Evolutionary conservation across 2,888 invertebrate species (phyloP).

Genomic region (Idaea straminata): DNA sequence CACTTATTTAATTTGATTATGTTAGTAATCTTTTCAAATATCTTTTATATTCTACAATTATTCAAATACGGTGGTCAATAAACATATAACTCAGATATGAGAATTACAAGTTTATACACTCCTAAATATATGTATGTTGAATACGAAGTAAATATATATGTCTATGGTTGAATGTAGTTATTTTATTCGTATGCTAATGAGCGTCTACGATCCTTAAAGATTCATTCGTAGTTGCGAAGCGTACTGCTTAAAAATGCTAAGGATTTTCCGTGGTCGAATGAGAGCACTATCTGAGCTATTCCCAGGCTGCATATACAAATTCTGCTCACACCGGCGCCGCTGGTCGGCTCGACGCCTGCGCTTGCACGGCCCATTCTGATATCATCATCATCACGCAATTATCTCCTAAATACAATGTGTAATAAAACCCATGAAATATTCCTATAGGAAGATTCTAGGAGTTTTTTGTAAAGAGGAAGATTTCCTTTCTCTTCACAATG

Average conservation of each 20-base stretch:
- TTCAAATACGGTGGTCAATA: slow-evolving; percentile 25
- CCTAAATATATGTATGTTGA: slow-evolving; percentile 20
- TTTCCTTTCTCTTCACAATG: no score
- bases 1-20: background rate
- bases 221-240: slow-evolving; percentile 70
- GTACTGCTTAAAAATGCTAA: slow-evolving; percentile 69
- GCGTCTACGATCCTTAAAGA: slow-evolving; percentile 50
- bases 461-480: no score
- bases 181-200: slow-evolving; percentile 61
- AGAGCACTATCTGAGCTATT: slow-evolving; percentile 70
- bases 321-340: slow-evolving; percentile 67
- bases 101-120: slow-evolving; percentile 7
- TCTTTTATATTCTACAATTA: slow-evolving; percentile 21
- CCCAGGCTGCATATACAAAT: slow-evolving; percentile 72
- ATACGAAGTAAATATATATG: no score
- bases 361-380: slow-evolving; percentile 35
- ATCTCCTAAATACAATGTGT: slow-evolving; percentile 15
- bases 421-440: no score
- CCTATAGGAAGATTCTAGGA: no score
- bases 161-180: slow-evolving; percentile 41
- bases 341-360: slow-evolving; percentile 13
- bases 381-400: slow-evolving; percentile 26
- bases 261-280: slow-evolving; percentile 69
- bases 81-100: slow-evolving; percentile 30
- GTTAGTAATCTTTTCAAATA: background rate